Conservation (phyloP, 2,113 vertebrate species). For the Catharus fuscescens region DNA sequence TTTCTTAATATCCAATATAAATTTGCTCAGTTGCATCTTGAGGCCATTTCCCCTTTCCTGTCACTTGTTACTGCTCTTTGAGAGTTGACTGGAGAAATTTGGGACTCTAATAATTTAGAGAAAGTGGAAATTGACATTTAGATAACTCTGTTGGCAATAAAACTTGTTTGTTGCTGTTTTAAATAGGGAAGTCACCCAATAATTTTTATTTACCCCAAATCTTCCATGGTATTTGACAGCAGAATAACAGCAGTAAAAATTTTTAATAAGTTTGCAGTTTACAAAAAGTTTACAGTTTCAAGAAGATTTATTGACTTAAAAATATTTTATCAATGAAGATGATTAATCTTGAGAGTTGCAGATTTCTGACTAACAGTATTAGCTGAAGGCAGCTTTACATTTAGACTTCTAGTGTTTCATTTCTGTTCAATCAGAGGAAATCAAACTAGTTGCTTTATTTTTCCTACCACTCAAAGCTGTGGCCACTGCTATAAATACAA, state of each 20-base stretch:
- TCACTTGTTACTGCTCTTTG: not conserved
- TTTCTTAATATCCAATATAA: not conserved
- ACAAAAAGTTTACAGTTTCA: not conserved
- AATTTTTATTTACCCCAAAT: not conserved
- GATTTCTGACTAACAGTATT: not conserved
- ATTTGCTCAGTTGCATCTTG: not conserved
- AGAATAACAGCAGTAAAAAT: not conserved
- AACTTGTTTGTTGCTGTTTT: not conserved
- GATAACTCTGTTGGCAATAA: not conserved
- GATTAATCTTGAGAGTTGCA: not conserved
- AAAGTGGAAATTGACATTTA: not conserved
- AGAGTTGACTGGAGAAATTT: not conserved
- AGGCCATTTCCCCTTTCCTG: not conserved
- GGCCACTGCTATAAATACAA: not conserved
- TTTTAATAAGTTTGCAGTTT: not conserved
- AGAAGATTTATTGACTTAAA: not conserved
- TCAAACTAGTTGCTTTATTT: not conserved
- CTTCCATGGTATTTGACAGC: not conserved
- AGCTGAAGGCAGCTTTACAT: not conserved
- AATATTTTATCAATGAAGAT: not conserved
- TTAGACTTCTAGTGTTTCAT: not conserved
- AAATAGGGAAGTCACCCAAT: not conserved
- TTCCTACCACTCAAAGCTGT: not conserved
- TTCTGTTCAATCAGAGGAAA: not conserved
- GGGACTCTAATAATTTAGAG: not conserved